Evolutionary conservation across 2,797 vertebrate species (phyloP), one percentile per base, ranked within the genome.

Genomic region (Glossophaga mutica): DNA sequence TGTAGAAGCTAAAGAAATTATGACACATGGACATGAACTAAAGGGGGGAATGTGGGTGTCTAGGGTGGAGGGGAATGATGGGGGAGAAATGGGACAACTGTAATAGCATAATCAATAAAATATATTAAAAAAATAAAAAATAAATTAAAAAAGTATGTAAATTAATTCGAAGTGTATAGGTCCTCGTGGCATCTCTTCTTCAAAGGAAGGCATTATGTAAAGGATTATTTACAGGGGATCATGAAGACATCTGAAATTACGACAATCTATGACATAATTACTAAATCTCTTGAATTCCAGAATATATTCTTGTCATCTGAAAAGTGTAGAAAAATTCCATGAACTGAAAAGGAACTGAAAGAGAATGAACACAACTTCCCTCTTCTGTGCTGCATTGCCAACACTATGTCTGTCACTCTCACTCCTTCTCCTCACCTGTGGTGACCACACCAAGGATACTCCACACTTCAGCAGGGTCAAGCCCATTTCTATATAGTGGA

Each of bases 171-270:
- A 97, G 95, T 84, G 96, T 96, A 82, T 73, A 97, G 96, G 92
- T 82, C 96, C 94, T 96, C 92, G 96, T 92, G 88, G 73, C 55
- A 98, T 95, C 91, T 97, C 79, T 94, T 98, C 97, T 98, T 98
- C 97, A 97, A 98, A 98, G 97, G 97, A 90, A 93, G 50, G 79
- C 91, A 96, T 34, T 87, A 97, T 94, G 93, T 94, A 97, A 97
- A 97, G 84, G 93, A 2, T 83, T 62, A 34, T 92, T 93, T 65
- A 82, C 70, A 88, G 73, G 48, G 68, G 81, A 90, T 94, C 84
- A 50, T 79, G 87, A 39, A 14, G 57, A 90, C 89, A 88, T 93
- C 85, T 90, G 88, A n/a, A 92, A 68, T 71, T 79, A 90, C 87
- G 83, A 74, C 84, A 86, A 68, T 90, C 67, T 18, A n/a, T 79